A percentile compares a stretch with the other conserved stretches of the same genome.
phyloP scores from a whole-genome alignment of 2,113 vertebrate species.

The Pristiophorus japonicus region DNA sequence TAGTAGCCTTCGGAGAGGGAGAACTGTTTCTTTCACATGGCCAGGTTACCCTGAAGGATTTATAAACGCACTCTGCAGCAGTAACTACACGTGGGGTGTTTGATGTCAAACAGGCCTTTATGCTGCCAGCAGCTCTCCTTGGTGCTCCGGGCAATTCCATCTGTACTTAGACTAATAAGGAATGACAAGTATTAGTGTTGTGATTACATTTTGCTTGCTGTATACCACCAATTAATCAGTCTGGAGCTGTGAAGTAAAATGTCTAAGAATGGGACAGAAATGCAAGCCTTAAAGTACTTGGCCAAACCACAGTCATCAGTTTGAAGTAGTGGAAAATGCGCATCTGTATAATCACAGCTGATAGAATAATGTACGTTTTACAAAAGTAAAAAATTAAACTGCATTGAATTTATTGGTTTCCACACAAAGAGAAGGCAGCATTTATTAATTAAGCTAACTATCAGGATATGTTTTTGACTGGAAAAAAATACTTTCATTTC shows the following conservation, averaged over 20 bases:
- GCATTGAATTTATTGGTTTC: not conserved
- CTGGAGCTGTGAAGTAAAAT: not conserved
- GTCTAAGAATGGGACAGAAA: not conserved
- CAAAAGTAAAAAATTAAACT: not conserved
- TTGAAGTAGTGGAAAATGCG: slow-evolving; percentile 9
- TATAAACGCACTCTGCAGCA: no score
- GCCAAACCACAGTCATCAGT: not conserved
- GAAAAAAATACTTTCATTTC: no score
- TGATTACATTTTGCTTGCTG: not conserved
- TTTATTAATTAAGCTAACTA: not conserved
- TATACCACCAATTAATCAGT: not conserved
- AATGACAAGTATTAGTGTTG: not conserved
- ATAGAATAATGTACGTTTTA: not conserved
- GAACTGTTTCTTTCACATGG: slow-evolving; percentile 49
- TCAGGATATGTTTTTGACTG: not conserved
- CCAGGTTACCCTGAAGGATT: no score
- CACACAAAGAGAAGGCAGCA: not conserved
- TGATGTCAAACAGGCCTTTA: no score
- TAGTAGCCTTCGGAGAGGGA: slow-evolving; percentile 51
- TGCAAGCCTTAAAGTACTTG: not conserved
- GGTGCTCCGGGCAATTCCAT: no score
- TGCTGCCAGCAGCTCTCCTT: no score
- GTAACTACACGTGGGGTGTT: no score
- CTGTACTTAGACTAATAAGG: no score
- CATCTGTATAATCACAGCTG: not conserved